Base-by-base conservation (phyloP, 1,140 invertebrate genomes). In the Meteorus sp. region DNA sequence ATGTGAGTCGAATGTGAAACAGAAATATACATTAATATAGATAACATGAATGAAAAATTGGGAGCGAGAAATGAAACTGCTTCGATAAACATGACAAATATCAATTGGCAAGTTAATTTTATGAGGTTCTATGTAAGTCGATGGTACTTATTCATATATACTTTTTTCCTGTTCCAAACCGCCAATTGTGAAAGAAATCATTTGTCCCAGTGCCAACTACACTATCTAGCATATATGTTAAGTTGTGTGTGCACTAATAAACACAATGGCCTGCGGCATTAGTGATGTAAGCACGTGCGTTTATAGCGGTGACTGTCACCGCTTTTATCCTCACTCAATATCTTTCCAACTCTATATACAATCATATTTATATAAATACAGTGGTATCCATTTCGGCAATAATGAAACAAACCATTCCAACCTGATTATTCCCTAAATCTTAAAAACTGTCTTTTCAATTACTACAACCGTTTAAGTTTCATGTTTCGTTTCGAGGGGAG, bases 1-100 rank as follows among this genome's bases (percentile, higher is more conserved):
- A 87, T 89, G 93, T 94, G 82, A 88, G 88, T 85, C 56, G n/a
- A 47, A 56, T 45, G n/a, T 13, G 9, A 33, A 23, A 39, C n/a
- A 4, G 15, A 35, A 37, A 37, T 3, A 13, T 41, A 47, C 11
- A 50, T n/a, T 2, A 57, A 37, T 22, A 47, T 11, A 29, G 11
- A n/a, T 20, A 51, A 11, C 13, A 35, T 25, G n/a, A 6, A 23
- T 19, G 20, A n/a, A 11, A 19, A 45, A n/a, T n/a, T n/a, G n/a
- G n/a, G n/a, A n/a, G n/a, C n/a, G n/a, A n/a, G n/a, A n/a, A n/a
- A n/a, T n/a, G n/a, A n/a, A n/a, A n/a, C n/a, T n/a, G n/a, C n/a
- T n/a, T n/a, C n/a, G n/a, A n/a, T n/a, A n/a, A n/a, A n/a, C n/a
- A n/a, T n/a, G n/a, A n/a, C n/a, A n/a, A n/a, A n/a, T n/a, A n/a